These are phyloP conservation scores for Rostratula benghalensis DNA, from an alignment of 2,113 vertebrate species.

Conservation along the genomic window DNA sequence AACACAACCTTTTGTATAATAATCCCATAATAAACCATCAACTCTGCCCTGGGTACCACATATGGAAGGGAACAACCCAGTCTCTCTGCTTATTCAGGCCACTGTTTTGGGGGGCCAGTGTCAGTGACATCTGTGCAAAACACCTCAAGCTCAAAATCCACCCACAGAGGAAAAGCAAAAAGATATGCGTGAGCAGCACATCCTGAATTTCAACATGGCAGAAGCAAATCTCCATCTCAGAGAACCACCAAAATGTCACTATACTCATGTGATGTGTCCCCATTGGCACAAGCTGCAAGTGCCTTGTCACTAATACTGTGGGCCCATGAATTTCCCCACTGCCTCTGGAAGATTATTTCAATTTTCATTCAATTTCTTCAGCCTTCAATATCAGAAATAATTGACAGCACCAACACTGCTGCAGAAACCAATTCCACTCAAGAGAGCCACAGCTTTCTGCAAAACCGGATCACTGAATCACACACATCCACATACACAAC, in stretches of 20 bases:
- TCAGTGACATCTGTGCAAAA: neutral
- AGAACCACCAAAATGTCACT: neutral
- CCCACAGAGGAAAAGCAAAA: neutral
- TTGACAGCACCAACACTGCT: neutral
- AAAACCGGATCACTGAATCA: neutral
- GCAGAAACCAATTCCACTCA: neutral
- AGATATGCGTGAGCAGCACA: neutral
- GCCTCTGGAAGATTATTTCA: neutral
- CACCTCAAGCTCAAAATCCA: neutral
- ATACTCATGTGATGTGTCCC: neutral
- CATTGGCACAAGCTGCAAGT: neutral
- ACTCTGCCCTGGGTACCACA: neutral
- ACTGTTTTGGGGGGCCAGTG: neutral
- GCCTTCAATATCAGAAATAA: neutral
- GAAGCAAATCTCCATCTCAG: neutral
- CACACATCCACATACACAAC: rapidly evolving
- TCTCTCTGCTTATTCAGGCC: rapidly evolving
- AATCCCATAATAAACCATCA: neutral
- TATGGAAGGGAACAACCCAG: neutral
- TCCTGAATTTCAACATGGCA: neutral
- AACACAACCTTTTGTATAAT: rapidly evolving
- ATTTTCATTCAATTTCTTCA: neutral
- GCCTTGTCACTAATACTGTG: neutral
- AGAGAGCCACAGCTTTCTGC: neutral
- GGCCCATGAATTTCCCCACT: neutral